Percentiles rank a stretch among this genome's conserved stretches.
phyloP scores from a whole-genome alignment of 2,113 vertebrate genomes.

The Mus pahari region DNA sequence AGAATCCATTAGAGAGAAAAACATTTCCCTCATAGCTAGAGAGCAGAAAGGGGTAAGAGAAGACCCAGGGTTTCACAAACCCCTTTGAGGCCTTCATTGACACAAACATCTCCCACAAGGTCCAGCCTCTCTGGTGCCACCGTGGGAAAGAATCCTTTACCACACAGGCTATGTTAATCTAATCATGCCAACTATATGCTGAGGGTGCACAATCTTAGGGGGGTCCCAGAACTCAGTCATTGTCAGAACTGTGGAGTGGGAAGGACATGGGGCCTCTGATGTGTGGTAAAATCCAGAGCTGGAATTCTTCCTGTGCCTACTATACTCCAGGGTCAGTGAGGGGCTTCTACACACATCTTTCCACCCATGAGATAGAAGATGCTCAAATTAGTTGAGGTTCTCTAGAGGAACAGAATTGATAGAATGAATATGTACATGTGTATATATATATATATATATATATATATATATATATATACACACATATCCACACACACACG shows the following conservation, averaged over 20 bases:
- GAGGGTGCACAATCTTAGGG: neutral
- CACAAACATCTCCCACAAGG: neutral
- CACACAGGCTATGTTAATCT: neutral
- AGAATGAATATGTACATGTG: neutral
- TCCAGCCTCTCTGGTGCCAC: neutral
- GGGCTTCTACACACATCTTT: neutral
- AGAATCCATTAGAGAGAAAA: neutral
- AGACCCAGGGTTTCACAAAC: neutral
- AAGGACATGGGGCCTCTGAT: neutral
- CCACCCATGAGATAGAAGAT: neutral
- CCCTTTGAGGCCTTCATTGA: neutral
- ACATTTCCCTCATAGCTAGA: neutral
- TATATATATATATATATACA: too few species aligned
- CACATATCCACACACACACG: too few species aligned
- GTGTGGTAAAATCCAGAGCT: neutral
- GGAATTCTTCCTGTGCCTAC: neutral
- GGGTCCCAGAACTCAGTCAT: too few species aligned
- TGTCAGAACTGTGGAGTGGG: neutral
- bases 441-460: rapidly evolving
- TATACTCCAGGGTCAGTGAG: neutral
- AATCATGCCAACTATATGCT: neutral
- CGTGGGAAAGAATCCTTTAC: neutral
- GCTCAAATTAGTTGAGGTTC: neutral
- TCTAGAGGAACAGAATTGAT: neutral
- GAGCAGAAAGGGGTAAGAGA: neutral